These are phyloP conservation scores for Cosmia trapezina DNA, from an alignment of 2,888 invertebrate genomes.

Conservation along the genomic window DNA sequence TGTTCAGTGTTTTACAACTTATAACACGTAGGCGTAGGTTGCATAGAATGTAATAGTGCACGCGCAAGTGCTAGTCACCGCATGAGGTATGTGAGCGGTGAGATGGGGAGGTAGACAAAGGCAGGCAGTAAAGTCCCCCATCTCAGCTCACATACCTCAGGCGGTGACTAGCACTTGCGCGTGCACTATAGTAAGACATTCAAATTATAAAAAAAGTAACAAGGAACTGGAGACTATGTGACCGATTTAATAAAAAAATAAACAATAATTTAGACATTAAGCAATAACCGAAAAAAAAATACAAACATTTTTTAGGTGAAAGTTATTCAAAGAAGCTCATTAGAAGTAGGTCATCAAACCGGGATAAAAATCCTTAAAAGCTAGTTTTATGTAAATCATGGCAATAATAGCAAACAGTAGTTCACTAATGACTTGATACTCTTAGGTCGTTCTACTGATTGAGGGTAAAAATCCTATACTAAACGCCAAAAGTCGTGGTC, in stretches of 20 bases:
- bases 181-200: conserved; percentile 32
- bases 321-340: conserved; percentile 29
- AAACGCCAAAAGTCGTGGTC: conserved; percentile 28
- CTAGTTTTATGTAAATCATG: conserved; percentile 64
- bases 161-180: too few relatives aligned
- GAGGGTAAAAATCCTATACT: conserved; percentile 57
- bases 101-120: too few relatives aligned
- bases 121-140: too few relatives aligned
- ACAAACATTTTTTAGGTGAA: background rate
- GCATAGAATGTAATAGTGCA: conserved; percentile 29
- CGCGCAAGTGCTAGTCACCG: too few relatives aligned
- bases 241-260: conserved; percentile 4
- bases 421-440: conserved; percentile 63
- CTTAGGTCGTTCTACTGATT: conserved; percentile 59
- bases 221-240: conserved; percentile 36
- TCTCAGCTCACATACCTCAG: too few relatives aligned
- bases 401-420: conserved; percentile 60
- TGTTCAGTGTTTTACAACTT: conserved; percentile 42
- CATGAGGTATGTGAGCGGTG: too few relatives aligned
- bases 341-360: conserved; percentile 33
- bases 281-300: background rate
- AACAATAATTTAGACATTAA: background rate
- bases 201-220: conserved; percentile 13
- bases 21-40: conserved; percentile 12
- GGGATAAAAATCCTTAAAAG: conserved; percentile 52